Conservation (phyloP, 2,797 vertebrate species). For the Sphenodon punctatus region DNA sequence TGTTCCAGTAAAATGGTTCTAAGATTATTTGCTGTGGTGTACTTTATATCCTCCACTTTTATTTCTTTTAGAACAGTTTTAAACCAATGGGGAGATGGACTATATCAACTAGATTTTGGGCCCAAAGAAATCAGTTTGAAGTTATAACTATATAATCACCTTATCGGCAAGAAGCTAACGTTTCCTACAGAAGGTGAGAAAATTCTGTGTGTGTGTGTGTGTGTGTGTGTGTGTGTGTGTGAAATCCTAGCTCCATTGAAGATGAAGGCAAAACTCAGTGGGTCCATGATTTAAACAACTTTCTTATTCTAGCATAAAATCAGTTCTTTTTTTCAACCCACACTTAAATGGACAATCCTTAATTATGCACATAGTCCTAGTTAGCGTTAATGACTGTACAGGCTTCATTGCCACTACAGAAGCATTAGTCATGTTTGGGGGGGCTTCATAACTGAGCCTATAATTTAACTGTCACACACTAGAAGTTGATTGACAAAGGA, state of each 20-base stretch:
- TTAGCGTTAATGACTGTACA: constrained; percentile 11
- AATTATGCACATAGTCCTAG: too few species aligned
- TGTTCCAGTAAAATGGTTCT: not conserved
- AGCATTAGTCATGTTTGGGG: not conserved
- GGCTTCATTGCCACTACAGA: not conserved
- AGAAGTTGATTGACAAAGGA: too few species aligned
- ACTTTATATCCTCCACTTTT: not conserved
- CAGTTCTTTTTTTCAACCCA: not conserved
- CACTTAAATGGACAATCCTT: not conserved
- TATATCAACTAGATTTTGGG: not conserved
- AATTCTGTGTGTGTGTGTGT: too few species aligned
- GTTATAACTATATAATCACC: not conserved
- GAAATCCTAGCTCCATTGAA: too few species aligned
- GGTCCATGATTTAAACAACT: too few species aligned
- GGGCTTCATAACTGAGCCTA: not conserved
- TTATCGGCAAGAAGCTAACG: not conserved
- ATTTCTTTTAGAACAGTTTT: not conserved
- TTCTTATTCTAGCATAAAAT: not conserved
- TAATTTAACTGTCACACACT: too few species aligned
- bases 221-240: too few species aligned
- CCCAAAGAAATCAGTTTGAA: not conserved
- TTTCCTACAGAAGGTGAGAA: not conserved
- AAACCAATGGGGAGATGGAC: not conserved
- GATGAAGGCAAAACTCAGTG: too few species aligned
- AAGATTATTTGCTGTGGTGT: not conserved